Conservation (phyloP, 2,888 invertebrate genomes). For the Parnassius smintheus region DNA sequence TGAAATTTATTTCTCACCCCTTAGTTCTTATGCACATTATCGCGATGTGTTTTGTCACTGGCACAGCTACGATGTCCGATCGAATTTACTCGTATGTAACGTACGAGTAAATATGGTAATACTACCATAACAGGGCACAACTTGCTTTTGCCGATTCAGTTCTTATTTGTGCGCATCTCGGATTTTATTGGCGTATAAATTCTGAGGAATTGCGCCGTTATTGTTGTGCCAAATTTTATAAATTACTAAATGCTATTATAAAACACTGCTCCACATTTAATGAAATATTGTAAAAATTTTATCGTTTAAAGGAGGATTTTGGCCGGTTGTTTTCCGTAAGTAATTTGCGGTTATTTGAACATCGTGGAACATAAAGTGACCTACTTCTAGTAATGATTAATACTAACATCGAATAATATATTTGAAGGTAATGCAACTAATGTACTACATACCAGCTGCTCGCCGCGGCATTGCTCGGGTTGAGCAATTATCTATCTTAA, state of each 20-base stretch:
- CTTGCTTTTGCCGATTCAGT: constrained; percentile 29
- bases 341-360: no score
- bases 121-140: constrained; percentile 22
- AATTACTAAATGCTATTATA: no score
- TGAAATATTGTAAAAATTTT: constrained; percentile 7
- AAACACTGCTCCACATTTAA: constrained; percentile 28
- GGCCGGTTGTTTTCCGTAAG: not conserved
- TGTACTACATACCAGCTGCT: no score
- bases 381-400: no score
- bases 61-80: constrained; percentile 5
- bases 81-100: constrained; percentile 15
- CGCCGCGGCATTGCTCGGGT: no score
- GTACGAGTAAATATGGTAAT: constrained; percentile 4
- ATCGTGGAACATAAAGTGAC: no score
- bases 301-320: not conserved
- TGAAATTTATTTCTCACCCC: not conserved
- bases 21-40: not conserved
- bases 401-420: no score
- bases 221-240: no score
- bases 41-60: constrained; percentile 1
- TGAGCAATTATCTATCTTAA: no score
- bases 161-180: constrained; percentile 31
- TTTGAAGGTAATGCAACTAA: no score
- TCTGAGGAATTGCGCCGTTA: no score
- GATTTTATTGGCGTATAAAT: no score